These are phyloP conservation scores for Calliopsis andreniformis DNA, from an alignment of 1,140 invertebrate genomes.

Conservation along the genomic window DNA sequence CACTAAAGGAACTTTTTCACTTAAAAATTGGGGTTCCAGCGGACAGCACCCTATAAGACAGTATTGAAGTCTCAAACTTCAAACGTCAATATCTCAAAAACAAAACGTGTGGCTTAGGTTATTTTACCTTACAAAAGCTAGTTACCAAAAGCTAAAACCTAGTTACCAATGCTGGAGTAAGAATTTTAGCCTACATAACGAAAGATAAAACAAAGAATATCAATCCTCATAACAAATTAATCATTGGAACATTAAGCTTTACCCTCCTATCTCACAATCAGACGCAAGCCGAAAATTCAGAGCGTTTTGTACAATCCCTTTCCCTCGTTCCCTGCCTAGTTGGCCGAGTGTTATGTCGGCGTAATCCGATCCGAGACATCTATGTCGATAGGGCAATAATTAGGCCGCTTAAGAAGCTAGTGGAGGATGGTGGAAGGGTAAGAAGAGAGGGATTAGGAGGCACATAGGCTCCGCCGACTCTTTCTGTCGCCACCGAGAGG, in stretches of 20 bases:
- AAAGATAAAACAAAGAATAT: slow-evolving; percentile 15
- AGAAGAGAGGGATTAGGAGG: background rate
- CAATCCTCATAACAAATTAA: slow-evolving; percentile 27
- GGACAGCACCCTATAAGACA: too few relatives aligned
- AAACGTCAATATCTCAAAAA: too few relatives aligned
- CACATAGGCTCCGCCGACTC: slow-evolving; percentile 8
- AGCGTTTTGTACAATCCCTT: slow-evolving; percentile 10
- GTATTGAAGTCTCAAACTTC: too few relatives aligned
- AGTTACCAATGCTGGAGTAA: background rate
- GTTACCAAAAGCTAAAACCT: too few relatives aligned
- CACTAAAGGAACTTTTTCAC: too few relatives aligned
- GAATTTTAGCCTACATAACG: too few relatives aligned
- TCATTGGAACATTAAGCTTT: background rate
- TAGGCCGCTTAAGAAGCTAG: slow-evolving; percentile 71
- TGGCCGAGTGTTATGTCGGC: slow-evolving; percentile 21
- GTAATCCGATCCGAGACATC: slow-evolving; percentile 76
- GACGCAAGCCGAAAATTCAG: slow-evolving; percentile 18
- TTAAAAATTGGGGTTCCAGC: too few relatives aligned
- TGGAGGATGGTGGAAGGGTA: slow-evolving; percentile 1
- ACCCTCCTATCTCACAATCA: background rate
- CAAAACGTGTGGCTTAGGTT: too few relatives aligned
- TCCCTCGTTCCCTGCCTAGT: background rate
- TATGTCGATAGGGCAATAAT: slow-evolving; percentile 77
- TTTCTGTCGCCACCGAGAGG: slow-evolving; percentile 52
- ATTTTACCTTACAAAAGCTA: too few relatives aligned